Evolutionary conservation across 53 echinoderm and acorn worm genomes (phyloP), one percentile per base, ranked within the genome.

Genomic region (Arbacia lixula): DNA sequence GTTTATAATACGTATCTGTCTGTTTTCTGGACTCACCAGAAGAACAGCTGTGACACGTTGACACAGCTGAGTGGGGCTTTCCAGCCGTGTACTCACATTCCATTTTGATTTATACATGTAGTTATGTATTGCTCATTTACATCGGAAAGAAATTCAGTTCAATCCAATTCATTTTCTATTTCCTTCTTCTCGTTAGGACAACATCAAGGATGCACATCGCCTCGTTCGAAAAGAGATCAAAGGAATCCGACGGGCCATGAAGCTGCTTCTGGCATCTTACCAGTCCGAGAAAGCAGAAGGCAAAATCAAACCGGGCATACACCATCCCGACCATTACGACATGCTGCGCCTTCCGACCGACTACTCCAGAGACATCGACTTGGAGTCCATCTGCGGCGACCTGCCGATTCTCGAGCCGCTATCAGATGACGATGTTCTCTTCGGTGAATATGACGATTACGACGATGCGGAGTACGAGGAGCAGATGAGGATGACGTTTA

Each of bases 201-300:
- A 84, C 66, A 90, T 90, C 63, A 90, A 90, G 60, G 90, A 90
- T 40, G 90, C 90, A 8, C 90, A 90, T 41, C 90, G 81, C 26
- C 90, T 90, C 38, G 86, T 90, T 27, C 71, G 72, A 41, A 90
- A 86, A 29, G 90, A 90, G 73, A 86, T 90, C 72, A 90, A 86
- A 81, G 86, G 86, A 3, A 90, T 90, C 64, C 80, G 90, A 16
- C 53, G 90, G 2, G 90, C 86, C 33, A 53, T 90, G 50, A 80
- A 82, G 86, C 60, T 40, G 16, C 36, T 90, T 14, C 12, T 90
- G 22, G 60, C 41, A 37, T 55, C 76, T 2, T 86, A 81, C 25
- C 80, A 60, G 12, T 33, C 46, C 6, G 34, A 34, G n/a, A 77
- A 79, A n/a, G 29, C 63, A 21, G 39, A 53, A 30, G 73, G 74